phyloP scores from a whole-genome alignment of 2,113 vertebrate genomes.

The Coptodon bakossiorum region DNA sequence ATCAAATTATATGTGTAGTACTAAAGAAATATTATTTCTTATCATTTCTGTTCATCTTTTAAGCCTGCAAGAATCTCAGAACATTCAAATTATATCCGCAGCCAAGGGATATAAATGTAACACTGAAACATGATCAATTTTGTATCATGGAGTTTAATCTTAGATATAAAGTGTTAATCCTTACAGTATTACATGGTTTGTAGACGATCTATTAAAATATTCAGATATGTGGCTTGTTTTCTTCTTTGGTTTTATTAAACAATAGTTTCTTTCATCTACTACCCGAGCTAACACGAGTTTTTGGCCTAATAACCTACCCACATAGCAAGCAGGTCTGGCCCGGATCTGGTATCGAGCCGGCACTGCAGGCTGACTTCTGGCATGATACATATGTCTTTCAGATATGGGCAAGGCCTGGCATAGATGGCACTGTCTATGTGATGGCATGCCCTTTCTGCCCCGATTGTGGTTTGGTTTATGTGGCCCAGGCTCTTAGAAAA shows the following conservation, averaged over 20 bases:
- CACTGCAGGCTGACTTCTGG: no score
- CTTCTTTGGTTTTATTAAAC: background rate
- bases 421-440: no score
- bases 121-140: background rate
- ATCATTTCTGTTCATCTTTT: background rate
- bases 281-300: rapidly evolving
- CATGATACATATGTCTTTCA: no score
- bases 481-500: no score
- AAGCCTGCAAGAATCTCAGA: background rate
- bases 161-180: background rate
- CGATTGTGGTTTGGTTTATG: no score
- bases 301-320: background rate
- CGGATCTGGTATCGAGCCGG: no score
- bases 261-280: background rate
- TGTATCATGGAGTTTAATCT: background rate
- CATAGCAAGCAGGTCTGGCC: background rate
- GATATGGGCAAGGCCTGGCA: no score
- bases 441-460: no score
- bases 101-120: background rate
- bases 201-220: background rate
- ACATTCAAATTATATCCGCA: background rate
- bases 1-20: background rate
- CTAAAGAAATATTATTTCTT: background rate
- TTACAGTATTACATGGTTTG: background rate
- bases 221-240: background rate